Base-by-base conservation (phyloP, 2,888 invertebrate genomes). In the Cacoxenus indagator region DNA sequence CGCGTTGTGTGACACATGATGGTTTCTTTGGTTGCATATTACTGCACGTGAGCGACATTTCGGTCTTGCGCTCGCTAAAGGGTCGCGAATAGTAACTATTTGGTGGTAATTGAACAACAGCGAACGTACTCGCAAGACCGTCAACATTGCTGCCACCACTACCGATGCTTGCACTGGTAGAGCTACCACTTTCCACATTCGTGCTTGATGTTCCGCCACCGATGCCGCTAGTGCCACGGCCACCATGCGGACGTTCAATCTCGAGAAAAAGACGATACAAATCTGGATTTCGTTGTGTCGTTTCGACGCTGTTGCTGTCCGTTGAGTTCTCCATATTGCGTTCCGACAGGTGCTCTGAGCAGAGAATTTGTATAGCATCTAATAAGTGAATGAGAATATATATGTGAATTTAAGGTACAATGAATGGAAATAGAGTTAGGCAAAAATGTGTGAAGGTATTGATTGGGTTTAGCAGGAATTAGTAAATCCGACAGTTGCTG, bases 1-100 rank as follows among this genome's bases (percentile, higher is more conserved):
- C 94, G 71, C 96, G 89, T 85, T 96, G 95, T 0, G 95, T 94
- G 69, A 85, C 82, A 71, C 84, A 84, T 29, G 84, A 79, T 8
- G 82, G 76, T 62, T 83, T 84, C 74, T 83, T 85, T 22, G 74
- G 76, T 65, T 81, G 79, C 65, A 76, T 48, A 29, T 75, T 80
- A 71, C 74, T 80, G 19, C 75, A 73, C 72, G 73, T 72, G 0
- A 75, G 65, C 4, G 75, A 73, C 5, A 77, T 62, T 22, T 82
- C 81, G 4, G 82, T 74, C 54, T 80, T 83, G n/a, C 84, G 81
- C 46, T 83, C 84, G 57, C 77, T 76, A 19, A 84, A 67, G 1
- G 82, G 84, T 19, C 77, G 77, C 19, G 82, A 78, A 70, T 82
- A 82, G 66, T 84, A 82, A 64, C 82, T 83, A 59, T 83, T 84